Percentiles rank a stretch among this genome's conserved stretches.
Conservation (phyloP, 2,797 vertebrate species). For the Labeo calbasu region DNA sequence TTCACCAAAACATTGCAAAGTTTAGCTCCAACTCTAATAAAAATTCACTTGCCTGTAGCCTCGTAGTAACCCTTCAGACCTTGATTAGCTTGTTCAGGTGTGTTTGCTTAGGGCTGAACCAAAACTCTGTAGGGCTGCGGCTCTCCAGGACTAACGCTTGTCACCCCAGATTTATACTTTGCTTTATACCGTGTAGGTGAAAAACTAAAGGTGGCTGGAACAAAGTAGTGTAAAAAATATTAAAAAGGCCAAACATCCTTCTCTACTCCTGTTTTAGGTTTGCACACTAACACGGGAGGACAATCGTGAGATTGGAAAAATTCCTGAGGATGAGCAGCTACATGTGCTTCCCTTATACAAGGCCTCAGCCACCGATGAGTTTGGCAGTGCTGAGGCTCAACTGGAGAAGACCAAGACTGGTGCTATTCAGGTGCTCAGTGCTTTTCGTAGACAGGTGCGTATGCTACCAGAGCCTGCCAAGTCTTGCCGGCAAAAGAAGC, state of each 20-base stretch:
- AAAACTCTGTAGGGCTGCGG: no score
- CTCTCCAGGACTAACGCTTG: no score
- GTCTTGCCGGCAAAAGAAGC: constrained; percentile 93
- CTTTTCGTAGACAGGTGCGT: constrained; percentile 91
- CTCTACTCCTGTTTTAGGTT: constrained; percentile 77
- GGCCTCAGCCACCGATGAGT: constrained; percentile 91
- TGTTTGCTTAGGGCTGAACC: no score
- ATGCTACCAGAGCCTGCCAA: constrained; percentile 94
- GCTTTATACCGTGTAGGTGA: not conserved
- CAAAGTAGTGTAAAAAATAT: not conserved
- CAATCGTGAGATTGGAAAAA: constrained; percentile 90
- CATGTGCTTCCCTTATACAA: constrained; percentile 97
- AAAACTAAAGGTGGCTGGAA: not conserved
- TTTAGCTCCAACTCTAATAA: no score
- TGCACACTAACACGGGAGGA: constrained; percentile 96
- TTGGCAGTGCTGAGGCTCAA: constrained; percentile 90
- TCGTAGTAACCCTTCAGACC: no score
- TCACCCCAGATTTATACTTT: not conserved
- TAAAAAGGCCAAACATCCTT: not conserved
- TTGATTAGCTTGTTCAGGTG: no score
- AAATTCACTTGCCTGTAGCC: no score
- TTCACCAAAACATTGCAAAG: not conserved
- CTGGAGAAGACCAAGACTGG: constrained; percentile 91
- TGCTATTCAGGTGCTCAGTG: constrained; percentile 91
- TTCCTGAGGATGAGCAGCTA: constrained; percentile 95